Conservation (phyloP, 2,888 invertebrate genomes). For the Punctoribates punctum region DNA sequence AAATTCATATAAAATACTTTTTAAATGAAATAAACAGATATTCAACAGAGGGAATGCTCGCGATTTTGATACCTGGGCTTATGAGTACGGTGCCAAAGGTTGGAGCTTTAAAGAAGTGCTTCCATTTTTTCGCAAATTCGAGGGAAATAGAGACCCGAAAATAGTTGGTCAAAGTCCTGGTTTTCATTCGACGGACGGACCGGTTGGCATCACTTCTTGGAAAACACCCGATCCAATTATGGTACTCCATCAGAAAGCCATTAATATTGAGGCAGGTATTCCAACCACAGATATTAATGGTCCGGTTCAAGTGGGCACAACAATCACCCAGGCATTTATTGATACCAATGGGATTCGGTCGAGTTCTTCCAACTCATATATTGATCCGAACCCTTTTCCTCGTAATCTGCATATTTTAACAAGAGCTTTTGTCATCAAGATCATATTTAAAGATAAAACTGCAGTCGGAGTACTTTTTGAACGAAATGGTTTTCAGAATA, state of each 20-base stretch:
- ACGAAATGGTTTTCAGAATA: neutral
- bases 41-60: slow-evolving; percentile 72
- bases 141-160: neutral
- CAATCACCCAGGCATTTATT: neutral
- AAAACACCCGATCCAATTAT: neutral
- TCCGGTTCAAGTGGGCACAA: neutral
- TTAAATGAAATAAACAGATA: too few relatives aligned
- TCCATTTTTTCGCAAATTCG: neutral
- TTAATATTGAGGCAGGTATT: neutral
- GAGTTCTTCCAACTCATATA: neutral
- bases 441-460: neutral
- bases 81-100: slow-evolving; percentile 65
- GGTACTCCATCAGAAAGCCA: neutral
- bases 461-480: neutral
- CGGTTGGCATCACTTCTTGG: neutral
- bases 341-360: neutral
- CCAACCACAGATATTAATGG: neutral
- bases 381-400: neutral
- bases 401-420: neutral
- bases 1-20: too few relatives aligned
- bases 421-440: neutral
- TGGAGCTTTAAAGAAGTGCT: slow-evolving; percentile 38
- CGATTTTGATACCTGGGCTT: slow-evolving; percentile 82
- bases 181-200: neutral
- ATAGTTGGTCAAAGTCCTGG: too few relatives aligned